Evolutionary conservation across 2,797 vertebrate genomes (phyloP).

Genomic region (Ceyx erithaca): DNA sequence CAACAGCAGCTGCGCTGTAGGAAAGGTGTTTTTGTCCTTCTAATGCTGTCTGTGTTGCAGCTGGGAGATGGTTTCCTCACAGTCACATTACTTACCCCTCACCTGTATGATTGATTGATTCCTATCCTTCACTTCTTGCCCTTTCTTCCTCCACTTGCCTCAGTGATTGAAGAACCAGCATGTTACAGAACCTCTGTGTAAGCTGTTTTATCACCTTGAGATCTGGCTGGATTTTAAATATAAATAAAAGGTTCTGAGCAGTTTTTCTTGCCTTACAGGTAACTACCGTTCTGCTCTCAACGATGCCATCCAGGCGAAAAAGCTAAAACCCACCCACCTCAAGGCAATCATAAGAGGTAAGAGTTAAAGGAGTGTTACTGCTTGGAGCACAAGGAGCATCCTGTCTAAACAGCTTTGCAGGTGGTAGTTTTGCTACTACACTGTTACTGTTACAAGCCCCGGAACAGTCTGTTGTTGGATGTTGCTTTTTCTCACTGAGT

Average conservation of each 20-base stretch:
- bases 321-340: constrained; percentile 89
- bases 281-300: constrained; percentile 93
- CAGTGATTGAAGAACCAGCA: not conserved
- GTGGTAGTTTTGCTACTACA: fast-evolving
- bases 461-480: not conserved
- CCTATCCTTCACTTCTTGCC: not conserved
- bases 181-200: not conserved
- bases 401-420: not conserved
- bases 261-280: constrained; percentile 74
- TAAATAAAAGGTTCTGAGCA: not conserved
- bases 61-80: not conserved
- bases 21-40: not conserved
- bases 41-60: not conserved
- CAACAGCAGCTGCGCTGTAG: not conserved
- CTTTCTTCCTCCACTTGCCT: not conserved
- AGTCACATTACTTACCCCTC: not conserved
- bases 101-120: not conserved
- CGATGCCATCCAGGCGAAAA: constrained; percentile 88
- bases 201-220: not conserved
- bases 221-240: not conserved
- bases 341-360: constrained; percentile 93
- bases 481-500: fast-evolving
- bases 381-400: fast-evolving
- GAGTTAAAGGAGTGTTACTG: not conserved
- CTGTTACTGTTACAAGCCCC: not conserved